Conservation (phyloP, 2,113 vertebrate species). For the Zeus faber region DNA sequence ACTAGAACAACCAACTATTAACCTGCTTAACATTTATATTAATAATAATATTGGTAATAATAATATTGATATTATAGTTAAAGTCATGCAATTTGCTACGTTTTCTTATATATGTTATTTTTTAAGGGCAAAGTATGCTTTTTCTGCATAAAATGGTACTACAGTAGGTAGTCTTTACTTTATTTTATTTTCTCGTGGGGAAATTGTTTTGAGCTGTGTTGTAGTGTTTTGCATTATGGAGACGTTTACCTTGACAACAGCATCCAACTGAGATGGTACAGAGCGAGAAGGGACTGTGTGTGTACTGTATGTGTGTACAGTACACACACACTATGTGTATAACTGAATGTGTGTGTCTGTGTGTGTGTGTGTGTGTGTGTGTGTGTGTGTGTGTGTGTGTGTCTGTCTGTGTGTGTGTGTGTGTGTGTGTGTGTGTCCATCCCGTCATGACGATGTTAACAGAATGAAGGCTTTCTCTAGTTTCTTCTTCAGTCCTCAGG, state of each 20-base stretch:
- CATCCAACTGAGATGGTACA: conserved; percentile 69
- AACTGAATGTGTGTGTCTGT: conserved; percentile 17
- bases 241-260: conserved; percentile 48
- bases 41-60: conserved; percentile 57
- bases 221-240: conserved; percentile 38
- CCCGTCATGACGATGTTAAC: conserved; percentile 55
- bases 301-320: conserved; percentile 27
- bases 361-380: conserved; percentile 1
- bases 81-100: conserved; percentile 73
- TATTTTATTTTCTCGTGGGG: conserved; percentile 32
- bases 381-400: conserved; percentile 18
- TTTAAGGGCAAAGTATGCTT: conserved; percentile 66
- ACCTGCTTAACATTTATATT: conserved; percentile 74
- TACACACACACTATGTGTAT: conserved; percentile 52
- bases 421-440: no score
- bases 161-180: conserved; percentile 60
- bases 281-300: conserved; percentile 25
- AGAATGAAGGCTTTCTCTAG: conserved; percentile 59
- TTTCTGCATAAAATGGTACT: conserved; percentile 76
- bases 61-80: conserved; percentile 62
- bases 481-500: conserved; percentile 66
- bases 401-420: conserved; percentile 45
- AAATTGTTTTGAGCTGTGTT: conserved; percentile 20
- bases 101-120: conserved; percentile 67
- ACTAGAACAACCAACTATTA: conserved; percentile 69